Evolutionary conservation across 2,888 invertebrate genomes (phyloP), one percentile per base, ranked within the genome.

Genomic region (Tetranychus truncatus): DNA sequence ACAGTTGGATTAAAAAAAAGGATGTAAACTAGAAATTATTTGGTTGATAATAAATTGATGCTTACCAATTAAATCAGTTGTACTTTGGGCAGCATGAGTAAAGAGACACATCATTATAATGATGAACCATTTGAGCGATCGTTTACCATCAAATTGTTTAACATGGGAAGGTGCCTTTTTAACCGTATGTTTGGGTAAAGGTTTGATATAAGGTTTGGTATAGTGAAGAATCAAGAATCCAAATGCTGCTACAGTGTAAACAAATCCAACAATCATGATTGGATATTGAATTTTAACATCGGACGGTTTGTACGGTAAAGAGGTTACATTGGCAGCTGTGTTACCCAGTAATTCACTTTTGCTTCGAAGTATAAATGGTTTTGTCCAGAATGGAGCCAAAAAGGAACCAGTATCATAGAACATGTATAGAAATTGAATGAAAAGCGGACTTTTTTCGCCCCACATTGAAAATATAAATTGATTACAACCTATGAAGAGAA

Each of bases 231-330:
- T 9, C 21, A 69, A 21, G 24, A 69, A 69, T 69, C 69, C 69
- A 11, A 69, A 11, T 24, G 69, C 20, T 21, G 69, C 11, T n/a
- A 69, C 11, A 20, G 11, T 69, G 69, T 20, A 69, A 69, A 69
- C 20, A 9, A 21, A n/a, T 5, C 69, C 69, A 21, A 24, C 34
- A 6, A 69, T 69, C 69, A 69, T 69, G 24, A 69, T 69, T 6
- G 69, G 69, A 69, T 69, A 69, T 69, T 69, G 69, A 69, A 69
- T 24, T 20, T 21, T n/a, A 20, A 69, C 69, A 69, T 69, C 69
- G 11, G 69, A 20, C n/a, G 69, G 21, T 20, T 20, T 69, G 69
- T 69, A 69, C 1, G 21, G 20, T n/a, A 11, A 20, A 11, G 5
- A 7, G 8, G 20, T 24, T 24, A 11, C n/a, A 69, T 69, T 24